These are phyloP conservation scores for Orthonevra nobilis DNA, from an alignment of 2,888 invertebrate species.

Conservation along the genomic window DNA sequence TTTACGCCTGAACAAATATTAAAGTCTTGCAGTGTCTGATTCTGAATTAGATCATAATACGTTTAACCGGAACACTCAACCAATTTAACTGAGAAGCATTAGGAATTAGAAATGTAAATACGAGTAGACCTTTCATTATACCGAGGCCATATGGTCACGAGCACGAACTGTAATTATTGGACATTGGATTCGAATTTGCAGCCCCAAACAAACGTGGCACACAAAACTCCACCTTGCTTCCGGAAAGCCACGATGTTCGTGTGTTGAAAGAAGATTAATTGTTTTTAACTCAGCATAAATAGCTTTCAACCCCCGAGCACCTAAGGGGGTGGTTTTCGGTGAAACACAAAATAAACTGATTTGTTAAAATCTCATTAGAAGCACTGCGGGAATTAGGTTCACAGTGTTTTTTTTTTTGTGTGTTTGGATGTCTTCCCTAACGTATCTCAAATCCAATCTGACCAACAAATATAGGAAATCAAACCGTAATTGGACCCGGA, in stretches of 20 bases:
- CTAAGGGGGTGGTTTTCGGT: conserved; percentile 24
- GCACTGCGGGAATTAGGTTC: conserved; percentile 45
- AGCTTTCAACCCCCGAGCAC: conserved; percentile 37
- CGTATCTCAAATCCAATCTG: conserved; percentile 52
- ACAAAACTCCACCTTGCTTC: conserved; percentile 16
- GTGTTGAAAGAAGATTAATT: conserved; percentile 65
- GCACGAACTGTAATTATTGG: conserved; percentile 43
- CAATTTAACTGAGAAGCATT: too few species aligned
- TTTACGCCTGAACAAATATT: too few species aligned
- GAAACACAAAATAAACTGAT: conserved; percentile 51
- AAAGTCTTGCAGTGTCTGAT: too few species aligned
- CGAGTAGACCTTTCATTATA: too few species aligned
- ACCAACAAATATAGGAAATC: conserved; percentile 53
- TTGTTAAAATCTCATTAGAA: conserved; percentile 66
- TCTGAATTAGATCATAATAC: too few species aligned
- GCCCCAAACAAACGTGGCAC: conserved; percentile 8
- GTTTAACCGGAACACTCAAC: too few species aligned
- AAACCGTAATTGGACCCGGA: conserved; percentile 62
- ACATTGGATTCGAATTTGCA: conserved; percentile 20
- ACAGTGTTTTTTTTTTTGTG: conserved; percentile 37
- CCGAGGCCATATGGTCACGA: too few species aligned
- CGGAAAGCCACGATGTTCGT: conserved; percentile 12
- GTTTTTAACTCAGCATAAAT: conserved; percentile 65
- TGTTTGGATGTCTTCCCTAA: background rate
- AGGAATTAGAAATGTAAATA: too few species aligned